Evolutionary conservation across 1,140 invertebrate genomes (phyloP).

Genomic region (Drosophila elegans): DNA sequence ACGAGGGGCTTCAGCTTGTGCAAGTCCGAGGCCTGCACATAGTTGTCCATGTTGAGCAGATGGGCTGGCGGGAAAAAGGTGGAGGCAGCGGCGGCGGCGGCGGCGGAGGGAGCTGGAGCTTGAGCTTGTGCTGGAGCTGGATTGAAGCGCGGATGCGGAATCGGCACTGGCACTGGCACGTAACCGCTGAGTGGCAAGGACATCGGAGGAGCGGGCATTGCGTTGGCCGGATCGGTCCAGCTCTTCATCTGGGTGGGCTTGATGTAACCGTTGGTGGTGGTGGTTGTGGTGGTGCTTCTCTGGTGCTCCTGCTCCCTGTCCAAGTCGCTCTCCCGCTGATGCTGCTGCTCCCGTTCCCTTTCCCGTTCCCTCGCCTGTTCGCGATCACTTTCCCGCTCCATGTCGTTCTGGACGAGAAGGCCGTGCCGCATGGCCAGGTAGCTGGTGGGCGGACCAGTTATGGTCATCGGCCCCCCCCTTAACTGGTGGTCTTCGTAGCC

Average conservation of each 20-base stretch:
- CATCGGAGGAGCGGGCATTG: conserved; percentile 10
- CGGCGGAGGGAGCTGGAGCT: neutral
- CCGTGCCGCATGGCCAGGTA: conserved; percentile 56
- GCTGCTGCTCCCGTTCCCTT: conserved; percentile 20
- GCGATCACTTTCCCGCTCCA: conserved; percentile 27
- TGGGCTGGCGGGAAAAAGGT: conserved; percentile 34
- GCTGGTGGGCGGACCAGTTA: conserved; percentile 28
- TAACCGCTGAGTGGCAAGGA: conserved; percentile 55
- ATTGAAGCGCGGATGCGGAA: conserved; percentile 36
- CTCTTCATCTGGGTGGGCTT: conserved; percentile 70
- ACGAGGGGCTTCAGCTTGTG: conserved; percentile 58
- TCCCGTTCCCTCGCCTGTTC: conserved; percentile 10
- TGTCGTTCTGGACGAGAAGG: conserved; percentile 25
- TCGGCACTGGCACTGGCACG: conserved; percentile 64
- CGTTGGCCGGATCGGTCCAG: conserved; percentile 27
- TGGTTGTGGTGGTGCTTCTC: neutral
- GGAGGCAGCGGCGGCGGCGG: conserved; percentile 17
- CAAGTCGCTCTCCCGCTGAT: conserved; percentile 1
- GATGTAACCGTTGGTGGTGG: conserved; percentile 47
- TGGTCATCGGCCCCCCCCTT: conserved; percentile 9
- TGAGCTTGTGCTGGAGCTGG: neutral
- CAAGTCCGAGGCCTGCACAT: conserved; percentile 65
- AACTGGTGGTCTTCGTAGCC: conserved; percentile 38
- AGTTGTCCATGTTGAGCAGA: conserved; percentile 61
- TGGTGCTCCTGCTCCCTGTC: conserved; percentile 2